phyloP scores from a whole-genome alignment of 2,888 invertebrate species.

The Erebia palarica region DNA sequence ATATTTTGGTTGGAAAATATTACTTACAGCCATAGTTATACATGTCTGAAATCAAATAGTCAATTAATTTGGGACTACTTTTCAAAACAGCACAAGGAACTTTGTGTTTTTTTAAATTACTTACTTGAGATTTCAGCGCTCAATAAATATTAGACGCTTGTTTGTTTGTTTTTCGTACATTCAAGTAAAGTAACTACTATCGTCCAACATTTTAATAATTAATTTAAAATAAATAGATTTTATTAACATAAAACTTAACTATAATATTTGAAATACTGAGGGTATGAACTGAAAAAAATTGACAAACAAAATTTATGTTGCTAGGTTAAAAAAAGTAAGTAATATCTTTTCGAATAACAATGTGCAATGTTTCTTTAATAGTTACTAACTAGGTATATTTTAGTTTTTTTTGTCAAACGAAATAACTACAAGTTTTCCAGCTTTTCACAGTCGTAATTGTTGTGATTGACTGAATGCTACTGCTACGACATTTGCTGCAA shows the following conservation, averaged over 20 bases:
- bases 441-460: no score
- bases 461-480: no score
- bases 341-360: neutral
- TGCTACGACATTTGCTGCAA: no score
- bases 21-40: conserved; percentile 30
- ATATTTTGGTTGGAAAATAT: conserved; percentile 9
- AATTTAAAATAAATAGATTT: neutral
- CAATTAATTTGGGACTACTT: neutral
- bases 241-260: neutral
- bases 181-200: neutral
- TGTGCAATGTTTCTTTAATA: neutral
- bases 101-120: neutral
- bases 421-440: no score
- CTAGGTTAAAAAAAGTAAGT: neutral
- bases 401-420: no score
- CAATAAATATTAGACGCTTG: neutral
- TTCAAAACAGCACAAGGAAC: neutral
- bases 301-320: neutral
- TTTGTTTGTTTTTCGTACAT: neutral
- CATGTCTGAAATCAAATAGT: conserved; percentile 31
- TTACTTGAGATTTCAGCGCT: neutral
- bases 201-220: neutral
- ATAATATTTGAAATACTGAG: conserved; percentile 3
- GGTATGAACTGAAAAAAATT: conserved; percentile 4
- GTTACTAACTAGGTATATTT: no score